phyloP scores from a whole-genome alignment of 2,797 vertebrate species.

The Denticeps clupeoides region DNA sequence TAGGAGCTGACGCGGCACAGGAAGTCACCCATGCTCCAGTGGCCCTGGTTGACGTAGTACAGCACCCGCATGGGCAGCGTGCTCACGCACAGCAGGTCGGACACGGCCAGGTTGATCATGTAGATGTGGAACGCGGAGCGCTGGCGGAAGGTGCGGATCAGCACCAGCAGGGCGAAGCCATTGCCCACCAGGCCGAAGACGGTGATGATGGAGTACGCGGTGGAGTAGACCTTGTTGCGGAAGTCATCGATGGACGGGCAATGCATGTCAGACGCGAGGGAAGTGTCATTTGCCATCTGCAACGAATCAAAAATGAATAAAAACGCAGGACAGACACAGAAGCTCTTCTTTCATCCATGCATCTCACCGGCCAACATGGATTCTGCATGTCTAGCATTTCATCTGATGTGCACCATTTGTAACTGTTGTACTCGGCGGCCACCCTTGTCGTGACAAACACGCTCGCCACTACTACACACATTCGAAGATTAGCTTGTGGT shows the following conservation, averaged over 20 bases:
- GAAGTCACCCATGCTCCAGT: slow-evolving; percentile 77
- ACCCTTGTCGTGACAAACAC: too few relatives aligned
- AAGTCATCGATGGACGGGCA: slow-evolving; percentile 73
- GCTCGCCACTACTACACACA: too few relatives aligned
- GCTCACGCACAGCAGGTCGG: slow-evolving; percentile 81
- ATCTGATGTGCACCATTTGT: too few relatives aligned
- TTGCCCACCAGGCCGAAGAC: slow-evolving; percentile 77
- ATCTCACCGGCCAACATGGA: too few relatives aligned
- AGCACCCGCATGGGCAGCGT: slow-evolving; percentile 78
- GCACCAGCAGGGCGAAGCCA: slow-evolving; percentile 68
- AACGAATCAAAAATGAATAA: not conserved
- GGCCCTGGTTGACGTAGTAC: slow-evolving; percentile 74
- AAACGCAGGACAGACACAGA: not conserved
- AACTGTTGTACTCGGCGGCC: too few relatives aligned
- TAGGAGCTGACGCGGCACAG: slow-evolving; percentile 81
- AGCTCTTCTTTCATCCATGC: not conserved
- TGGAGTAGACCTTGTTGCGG: slow-evolving; percentile 83
- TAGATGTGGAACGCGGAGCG: slow-evolving; percentile 80
- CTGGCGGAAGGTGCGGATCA: slow-evolving; percentile 64
- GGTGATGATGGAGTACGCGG: slow-evolving; percentile 76
- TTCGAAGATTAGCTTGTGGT: too few relatives aligned
- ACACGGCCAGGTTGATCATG: slow-evolving; percentile 82
- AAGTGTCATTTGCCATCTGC: not conserved
- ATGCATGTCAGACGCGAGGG: not conserved
- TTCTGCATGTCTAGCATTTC: too few relatives aligned